Percentiles rank a stretch among this genome's conserved stretches.
Conservation (phyloP, 37 sponge, comb jelly and placozoan species). For the Lycopodina hypogea region DNA sequence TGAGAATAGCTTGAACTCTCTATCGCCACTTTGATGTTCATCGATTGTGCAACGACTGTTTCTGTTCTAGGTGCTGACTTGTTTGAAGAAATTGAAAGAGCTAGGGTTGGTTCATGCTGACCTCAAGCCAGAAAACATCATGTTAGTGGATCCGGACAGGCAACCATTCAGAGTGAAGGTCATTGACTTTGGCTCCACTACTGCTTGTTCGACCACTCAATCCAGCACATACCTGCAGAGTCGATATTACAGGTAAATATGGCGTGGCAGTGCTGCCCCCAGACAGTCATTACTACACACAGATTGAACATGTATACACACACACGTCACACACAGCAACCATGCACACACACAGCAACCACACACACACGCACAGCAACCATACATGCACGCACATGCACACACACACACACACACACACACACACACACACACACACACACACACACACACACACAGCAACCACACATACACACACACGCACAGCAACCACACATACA, state of each 20-base stretch:
- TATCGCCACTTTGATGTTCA: no score
- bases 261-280: no score
- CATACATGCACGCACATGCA: conserved; percentile 6
- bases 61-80: conserved; percentile 61
- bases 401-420: conserved; percentile 4
- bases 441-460: neutral
- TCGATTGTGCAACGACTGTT: neutral
- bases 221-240: conserved; percentile 89
- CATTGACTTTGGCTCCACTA: conserved; percentile 93
- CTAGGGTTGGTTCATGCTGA: conserved; percentile 91
- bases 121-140: conserved; percentile 96
- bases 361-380: no score
- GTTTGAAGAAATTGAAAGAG: conserved; percentile 69
- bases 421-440: neutral
- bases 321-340: no score
- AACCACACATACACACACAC: no score
- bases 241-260: conserved; percentile 81
- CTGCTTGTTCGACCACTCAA: conserved; percentile 31
- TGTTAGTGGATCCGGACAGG: conserved; percentile 85
- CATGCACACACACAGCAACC: no score
- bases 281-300: no score
- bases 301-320: neutral
- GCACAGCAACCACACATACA: no score
- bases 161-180: conserved; percentile 85
- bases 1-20: neutral